phyloP scores from a whole-genome alignment of 2,113 vertebrate genomes.

The Tamias sibiricus region DNA sequence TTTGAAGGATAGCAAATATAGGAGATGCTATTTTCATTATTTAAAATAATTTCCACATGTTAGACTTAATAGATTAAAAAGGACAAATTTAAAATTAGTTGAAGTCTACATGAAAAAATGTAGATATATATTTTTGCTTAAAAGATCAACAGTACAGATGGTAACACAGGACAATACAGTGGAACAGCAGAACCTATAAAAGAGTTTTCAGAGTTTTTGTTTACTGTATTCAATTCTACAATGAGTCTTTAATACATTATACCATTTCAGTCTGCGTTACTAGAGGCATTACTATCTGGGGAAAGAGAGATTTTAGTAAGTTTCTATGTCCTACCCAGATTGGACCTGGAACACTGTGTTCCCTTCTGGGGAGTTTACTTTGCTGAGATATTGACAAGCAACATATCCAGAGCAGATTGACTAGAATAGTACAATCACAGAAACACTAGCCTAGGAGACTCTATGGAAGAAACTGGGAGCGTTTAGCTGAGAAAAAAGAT shows the following conservation, averaged over 20 bases:
- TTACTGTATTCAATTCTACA: not conserved
- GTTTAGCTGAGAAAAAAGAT: not conserved
- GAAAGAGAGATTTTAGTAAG: not conserved
- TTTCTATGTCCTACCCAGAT: not conserved
- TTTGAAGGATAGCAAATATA: not conserved
- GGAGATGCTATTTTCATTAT: not conserved
- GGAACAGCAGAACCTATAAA: not conserved
- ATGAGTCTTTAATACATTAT: not conserved
- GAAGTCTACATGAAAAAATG: not conserved
- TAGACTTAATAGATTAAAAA: not conserved
- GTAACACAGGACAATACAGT: not conserved
- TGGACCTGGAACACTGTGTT: not conserved
- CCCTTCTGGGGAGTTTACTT: not conserved
- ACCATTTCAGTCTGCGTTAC: not conserved
- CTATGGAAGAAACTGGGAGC: not conserved
- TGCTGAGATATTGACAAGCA: not conserved
- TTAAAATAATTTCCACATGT: conserved; percentile 28
- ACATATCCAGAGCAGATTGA: not conserved
- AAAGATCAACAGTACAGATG: not conserved
- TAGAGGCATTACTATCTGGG: not conserved
- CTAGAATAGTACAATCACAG: not conserved
- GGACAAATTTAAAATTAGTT: not conserved
- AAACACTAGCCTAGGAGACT: not conserved
- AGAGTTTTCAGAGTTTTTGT: not conserved
- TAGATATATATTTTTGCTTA: not conserved